phyloP scores from a whole-genome alignment of 2,888 invertebrate genomes.

The Syritta pipiens region DNA sequence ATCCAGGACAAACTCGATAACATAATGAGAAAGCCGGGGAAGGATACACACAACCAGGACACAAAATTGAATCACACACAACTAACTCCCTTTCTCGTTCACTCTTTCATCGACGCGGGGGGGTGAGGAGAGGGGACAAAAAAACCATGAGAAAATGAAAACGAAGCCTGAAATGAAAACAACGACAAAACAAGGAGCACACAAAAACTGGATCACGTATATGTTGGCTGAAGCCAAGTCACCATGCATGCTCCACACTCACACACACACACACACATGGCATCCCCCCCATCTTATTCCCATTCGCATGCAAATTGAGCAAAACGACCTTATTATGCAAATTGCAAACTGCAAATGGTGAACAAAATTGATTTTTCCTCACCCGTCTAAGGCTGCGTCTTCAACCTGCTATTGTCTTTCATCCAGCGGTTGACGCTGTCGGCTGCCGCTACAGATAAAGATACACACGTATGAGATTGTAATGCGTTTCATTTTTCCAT shows the following conservation, averaged over 20 bases:
- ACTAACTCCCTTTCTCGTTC: conserved; percentile 23
- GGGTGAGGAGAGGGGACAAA: too few relatives aligned
- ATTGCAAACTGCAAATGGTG: conserved; percentile 79
- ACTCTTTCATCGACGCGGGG: too few relatives aligned
- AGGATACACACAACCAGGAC: background rate
- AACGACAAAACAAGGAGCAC: conserved; percentile 17
- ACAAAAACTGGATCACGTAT: conserved; percentile 32
- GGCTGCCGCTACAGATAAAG: conserved; percentile 25
- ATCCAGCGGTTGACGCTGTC: conserved; percentile 24
- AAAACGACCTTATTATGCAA: conserved; percentile 80
- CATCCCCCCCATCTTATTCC: conserved; percentile 53
- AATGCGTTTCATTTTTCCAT: conserved; percentile 54
- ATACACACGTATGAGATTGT: conserved; percentile 56
- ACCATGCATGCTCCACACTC: background rate
- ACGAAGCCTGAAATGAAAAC: conserved; percentile 17
- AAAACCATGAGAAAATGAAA: background rate
- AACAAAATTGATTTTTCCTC: conserved; percentile 78
- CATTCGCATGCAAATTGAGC: conserved; percentile 79
- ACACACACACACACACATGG: background rate
- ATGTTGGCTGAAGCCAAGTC: background rate
- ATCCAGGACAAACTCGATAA: conserved; percentile 39
- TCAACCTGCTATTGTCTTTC: conserved; percentile 33
- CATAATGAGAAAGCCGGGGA: conserved; percentile 22
- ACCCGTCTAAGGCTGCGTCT: conserved; percentile 21
- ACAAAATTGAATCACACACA: conserved; percentile 49